Evolutionary conservation across 2,797 vertebrate species (phyloP).

Genomic region (Distichodus sexfasciatus): DNA sequence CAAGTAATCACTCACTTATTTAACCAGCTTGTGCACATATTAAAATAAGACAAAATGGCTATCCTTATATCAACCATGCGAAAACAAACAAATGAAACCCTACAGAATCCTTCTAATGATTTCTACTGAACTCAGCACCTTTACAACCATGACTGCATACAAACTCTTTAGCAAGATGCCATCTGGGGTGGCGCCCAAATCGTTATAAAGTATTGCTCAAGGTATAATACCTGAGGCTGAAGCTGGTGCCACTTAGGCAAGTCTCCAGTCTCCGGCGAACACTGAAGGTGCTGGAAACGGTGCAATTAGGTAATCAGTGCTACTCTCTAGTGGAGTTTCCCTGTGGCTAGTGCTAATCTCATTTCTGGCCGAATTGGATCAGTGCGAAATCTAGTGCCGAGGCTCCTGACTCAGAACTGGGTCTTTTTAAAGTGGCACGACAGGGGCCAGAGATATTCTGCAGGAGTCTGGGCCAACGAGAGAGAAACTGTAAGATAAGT

Average conservation of each 20-base stretch:
- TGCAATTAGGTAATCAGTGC: conserved; percentile 40
- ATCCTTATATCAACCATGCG: too few relatives aligned
- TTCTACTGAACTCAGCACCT: too few relatives aligned
- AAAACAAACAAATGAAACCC: too few relatives aligned
- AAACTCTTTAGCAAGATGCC: background rate
- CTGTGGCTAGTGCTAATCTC: conserved; percentile 44
- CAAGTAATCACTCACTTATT: too few relatives aligned
- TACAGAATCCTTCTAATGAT: too few relatives aligned
- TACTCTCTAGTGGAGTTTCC: conserved; percentile 37
- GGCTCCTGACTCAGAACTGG: conserved; percentile 32
- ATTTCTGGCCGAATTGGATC: conserved; percentile 57
- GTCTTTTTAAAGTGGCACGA: conserved; percentile 47
- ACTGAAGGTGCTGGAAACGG: conserved; percentile 11
- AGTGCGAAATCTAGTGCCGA: conserved; percentile 38
- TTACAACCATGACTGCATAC: background rate
- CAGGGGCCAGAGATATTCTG: conserved; percentile 29
- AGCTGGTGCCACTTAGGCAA: background rate
- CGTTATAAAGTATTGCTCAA: background rate
- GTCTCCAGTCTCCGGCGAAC: conserved; percentile 6
- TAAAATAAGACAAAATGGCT: too few relatives aligned
- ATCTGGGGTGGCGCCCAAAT: background rate
- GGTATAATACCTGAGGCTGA: background rate
- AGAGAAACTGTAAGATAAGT: conserved; percentile 35
- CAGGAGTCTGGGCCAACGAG: conserved; percentile 32
- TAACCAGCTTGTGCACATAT: too few relatives aligned